These are phyloP conservation scores for Agapornis roseicollis DNA, from an alignment of 2,113 vertebrate genomes.

Conservation along the genomic window DNA sequence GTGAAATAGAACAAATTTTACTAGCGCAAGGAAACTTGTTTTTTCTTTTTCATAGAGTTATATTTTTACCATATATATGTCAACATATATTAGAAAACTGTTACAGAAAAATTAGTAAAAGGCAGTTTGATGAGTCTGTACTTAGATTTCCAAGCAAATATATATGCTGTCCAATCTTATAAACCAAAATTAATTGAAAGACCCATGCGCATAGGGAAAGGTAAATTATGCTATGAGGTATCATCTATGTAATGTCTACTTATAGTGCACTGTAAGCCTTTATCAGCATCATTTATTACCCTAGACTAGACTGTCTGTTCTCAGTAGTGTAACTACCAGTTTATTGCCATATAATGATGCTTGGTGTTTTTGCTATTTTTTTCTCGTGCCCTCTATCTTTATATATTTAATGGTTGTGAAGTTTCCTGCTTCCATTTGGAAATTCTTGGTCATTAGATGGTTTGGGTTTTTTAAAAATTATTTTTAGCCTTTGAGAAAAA, in stretches of 20 bases:
- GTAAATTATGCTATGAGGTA: neutral
- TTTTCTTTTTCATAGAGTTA: neutral
- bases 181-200: neutral
- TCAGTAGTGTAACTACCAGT: neutral
- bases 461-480: too few relatives aligned
- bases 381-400: neutral
- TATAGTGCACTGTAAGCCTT: neutral
- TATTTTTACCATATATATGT: neutral
- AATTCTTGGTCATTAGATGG: neutral
- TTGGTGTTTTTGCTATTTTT: neutral
- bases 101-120: neutral
- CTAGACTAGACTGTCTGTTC: neutral
- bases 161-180: neutral
- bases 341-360: neutral
- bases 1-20: neutral
- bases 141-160: neutral
- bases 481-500: neutral
- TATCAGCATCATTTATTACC: neutral
- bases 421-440: neutral
- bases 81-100: neutral
- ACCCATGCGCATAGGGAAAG: neutral
- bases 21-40: rapidly evolving
- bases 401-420: neutral
- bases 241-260: neutral
- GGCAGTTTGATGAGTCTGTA: neutral